phyloP scores from a whole-genome alignment of 2,113 vertebrate species.

The Propithecus coquereli region DNA sequence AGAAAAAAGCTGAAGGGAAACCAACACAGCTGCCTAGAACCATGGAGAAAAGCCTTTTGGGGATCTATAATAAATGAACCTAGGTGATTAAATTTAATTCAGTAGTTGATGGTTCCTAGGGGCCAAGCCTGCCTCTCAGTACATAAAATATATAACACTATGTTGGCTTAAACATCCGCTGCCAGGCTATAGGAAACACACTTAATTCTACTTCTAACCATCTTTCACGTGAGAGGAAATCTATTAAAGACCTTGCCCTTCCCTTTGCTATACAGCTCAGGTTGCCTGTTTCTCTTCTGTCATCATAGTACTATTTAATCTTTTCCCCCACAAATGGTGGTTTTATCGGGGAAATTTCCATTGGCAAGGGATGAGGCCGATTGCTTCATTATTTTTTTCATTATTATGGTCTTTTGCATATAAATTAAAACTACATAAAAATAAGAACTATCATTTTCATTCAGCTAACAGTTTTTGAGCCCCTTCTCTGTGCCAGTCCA shows the following conservation, averaged over 20 bases:
- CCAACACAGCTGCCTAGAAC: conserved; percentile 42
- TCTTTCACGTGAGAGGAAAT: conserved; percentile 50
- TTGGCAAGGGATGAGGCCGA: background rate
- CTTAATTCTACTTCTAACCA: conserved; percentile 50
- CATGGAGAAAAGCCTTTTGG: conserved; percentile 22
- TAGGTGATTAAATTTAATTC: conserved; percentile 74
- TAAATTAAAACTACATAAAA: background rate
- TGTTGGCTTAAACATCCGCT: conserved; percentile 19
- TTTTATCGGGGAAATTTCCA: conserved; percentile 18
- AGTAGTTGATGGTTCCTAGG: conserved; percentile 63
- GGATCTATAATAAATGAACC: conserved; percentile 61
- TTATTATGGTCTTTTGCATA: background rate
- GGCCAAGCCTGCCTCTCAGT: conserved; percentile 23
- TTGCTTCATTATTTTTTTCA: conserved; percentile 5
- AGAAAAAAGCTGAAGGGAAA: conserved; percentile 47
- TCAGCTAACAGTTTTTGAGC: background rate
- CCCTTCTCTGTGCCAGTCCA: background rate
- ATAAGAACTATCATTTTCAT: background rate
- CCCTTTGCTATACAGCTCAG: background rate
- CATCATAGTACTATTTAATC: background rate
- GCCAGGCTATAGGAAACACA: conserved; percentile 37
- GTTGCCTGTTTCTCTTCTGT: conserved; percentile 41
- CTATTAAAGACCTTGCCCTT: conserved; percentile 58
- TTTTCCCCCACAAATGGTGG: background rate
- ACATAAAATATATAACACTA: conserved; percentile 63